Percentiles rank a stretch among this genome's conserved stretches.
Evolutionary conservation across 2,888 invertebrate species (phyloP).

Genomic region (Dryomyza anilis): DNA sequence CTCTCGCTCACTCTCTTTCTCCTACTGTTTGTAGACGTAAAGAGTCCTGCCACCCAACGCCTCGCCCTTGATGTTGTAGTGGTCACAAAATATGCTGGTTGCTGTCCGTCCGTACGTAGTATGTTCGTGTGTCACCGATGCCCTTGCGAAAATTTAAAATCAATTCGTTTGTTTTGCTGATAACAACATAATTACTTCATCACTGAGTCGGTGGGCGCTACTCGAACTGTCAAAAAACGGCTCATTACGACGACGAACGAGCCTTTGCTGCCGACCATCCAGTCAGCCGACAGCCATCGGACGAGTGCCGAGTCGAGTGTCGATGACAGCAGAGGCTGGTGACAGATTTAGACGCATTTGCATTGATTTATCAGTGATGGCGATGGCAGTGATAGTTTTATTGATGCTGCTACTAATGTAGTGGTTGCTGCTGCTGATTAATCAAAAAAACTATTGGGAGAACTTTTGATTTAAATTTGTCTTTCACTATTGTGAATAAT

Average conservation of each 20-base stretch:
- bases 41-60: neutral
- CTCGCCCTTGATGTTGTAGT: neutral
- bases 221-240: constrained; percentile 23
- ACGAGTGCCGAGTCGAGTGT: neutral
- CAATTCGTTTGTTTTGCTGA: constrained; percentile 44
- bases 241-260: neutral
- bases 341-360: constrained; percentile 39
- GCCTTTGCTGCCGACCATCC: constrained; percentile 28
- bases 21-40: no score
- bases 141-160: constrained; percentile 43
- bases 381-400: no score
- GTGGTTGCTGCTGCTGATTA: no score
- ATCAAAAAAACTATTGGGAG: neutral
- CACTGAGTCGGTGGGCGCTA: constrained; percentile 43
- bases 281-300: neutral
- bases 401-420: no score
- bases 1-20: neutral
- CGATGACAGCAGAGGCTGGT: constrained; percentile 24
- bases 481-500: neutral
- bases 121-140: constrained; percentile 38
- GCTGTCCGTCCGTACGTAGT: constrained; percentile 23
- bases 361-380: constrained; percentile 30
- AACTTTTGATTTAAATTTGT: neutral
- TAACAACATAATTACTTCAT: constrained; percentile 53
- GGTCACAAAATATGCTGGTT: constrained; percentile 22